Conservation (phyloP, 2,888 invertebrate genomes). For the Tolmerus cingulatus region DNA sequence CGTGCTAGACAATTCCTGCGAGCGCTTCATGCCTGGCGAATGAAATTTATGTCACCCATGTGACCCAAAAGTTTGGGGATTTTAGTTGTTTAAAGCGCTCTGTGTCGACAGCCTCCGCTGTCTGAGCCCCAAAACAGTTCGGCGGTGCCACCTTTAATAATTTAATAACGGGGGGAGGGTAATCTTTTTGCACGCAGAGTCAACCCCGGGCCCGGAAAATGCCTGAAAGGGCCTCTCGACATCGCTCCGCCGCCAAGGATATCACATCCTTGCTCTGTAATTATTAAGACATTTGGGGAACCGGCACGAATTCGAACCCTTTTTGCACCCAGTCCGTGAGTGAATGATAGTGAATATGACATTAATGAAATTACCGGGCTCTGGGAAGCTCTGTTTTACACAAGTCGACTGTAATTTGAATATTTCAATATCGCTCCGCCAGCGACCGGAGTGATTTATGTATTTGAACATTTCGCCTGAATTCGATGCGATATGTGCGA, state of each 20-base stretch:
- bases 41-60: constrained; percentile 42
- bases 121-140: neutral
- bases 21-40: constrained; percentile 33
- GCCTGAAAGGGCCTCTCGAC: neutral
- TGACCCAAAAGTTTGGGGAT: constrained; percentile 40
- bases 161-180: constrained; percentile 22
- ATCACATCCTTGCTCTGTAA: neutral
- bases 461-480: neutral
- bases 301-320: neutral
- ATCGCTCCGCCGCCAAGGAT: neutral
- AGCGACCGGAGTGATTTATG: neutral
- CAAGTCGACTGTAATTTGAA: neutral
- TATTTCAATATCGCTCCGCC: neutral
- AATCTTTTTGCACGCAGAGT: constrained; percentile 13
- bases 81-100: constrained; percentile 36
- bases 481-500: neutral
- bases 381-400: neutral
- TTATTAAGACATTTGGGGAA: constrained; percentile 2
- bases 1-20: constrained; percentile 26
- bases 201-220: neutral
- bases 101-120: constrained; percentile 22
- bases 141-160: constrained; percentile 10
- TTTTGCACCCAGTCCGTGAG: neutral
- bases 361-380: neutral
- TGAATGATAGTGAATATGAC: neutral